These are phyloP conservation scores for Fregetta grallaria DNA, from an alignment of 2,113 vertebrate species.

Conservation along the genomic window DNA sequence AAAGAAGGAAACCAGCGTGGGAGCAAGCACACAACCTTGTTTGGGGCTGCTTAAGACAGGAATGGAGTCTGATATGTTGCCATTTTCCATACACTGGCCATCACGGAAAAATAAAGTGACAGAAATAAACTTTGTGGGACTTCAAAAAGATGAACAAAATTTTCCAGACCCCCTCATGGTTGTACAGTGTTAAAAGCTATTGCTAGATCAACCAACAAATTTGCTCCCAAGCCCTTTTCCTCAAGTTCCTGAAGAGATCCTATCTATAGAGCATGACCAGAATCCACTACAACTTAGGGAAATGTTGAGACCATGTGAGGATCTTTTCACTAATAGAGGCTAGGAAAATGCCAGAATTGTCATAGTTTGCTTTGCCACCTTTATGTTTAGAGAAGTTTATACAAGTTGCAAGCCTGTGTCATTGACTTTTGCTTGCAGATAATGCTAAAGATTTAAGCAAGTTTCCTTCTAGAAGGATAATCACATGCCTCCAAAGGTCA, in stretches of 20 bases:
- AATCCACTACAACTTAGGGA: background rate
- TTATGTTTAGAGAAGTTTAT: background rate
- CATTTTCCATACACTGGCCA: slow-evolving; percentile 53
- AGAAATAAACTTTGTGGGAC: slow-evolving; percentile 53
- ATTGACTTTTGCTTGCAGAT: background rate
- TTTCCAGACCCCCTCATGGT: slow-evolving; percentile 28
- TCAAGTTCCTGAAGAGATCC: background rate
- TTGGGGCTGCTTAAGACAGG: slow-evolving; percentile 38
- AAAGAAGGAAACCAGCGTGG: slow-evolving; percentile 63
- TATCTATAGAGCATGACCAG: background rate
- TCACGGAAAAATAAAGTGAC: slow-evolving; percentile 39
- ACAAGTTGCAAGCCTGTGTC: background rate
- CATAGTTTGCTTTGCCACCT: background rate
- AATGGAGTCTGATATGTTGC: slow-evolving; percentile 23
- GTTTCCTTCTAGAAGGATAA: background rate
- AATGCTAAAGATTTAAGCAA: background rate
- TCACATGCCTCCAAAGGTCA: background rate
- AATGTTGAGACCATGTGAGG: background rate
- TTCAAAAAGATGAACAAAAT: slow-evolving; percentile 28
- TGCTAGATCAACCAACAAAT: background rate
- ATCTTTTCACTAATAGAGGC: background rate
- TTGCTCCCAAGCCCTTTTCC: background rate
- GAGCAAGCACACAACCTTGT: slow-evolving; percentile 47
- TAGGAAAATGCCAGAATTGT: background rate
- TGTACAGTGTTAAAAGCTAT: background rate